Evolutionary conservation across 53 echinoderm and acorn worm species (phyloP), one percentile per base, ranked within the genome.

Genomic region (Henricia sp.): DNA sequence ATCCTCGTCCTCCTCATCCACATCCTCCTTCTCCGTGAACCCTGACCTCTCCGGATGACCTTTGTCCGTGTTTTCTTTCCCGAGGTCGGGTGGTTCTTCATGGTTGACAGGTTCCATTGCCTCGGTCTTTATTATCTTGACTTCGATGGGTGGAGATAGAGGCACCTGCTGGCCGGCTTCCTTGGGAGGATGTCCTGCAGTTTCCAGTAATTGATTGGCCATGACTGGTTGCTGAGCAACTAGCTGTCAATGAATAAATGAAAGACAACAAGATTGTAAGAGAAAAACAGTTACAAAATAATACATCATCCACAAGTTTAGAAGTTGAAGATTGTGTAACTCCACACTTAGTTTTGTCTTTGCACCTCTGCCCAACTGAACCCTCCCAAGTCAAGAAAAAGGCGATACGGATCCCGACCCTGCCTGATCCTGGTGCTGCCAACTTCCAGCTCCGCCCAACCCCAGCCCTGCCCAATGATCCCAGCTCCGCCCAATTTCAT

Each of bases 1-100:
- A 23, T 77, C 87, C 4, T 82, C 72, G 37, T 71, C 89, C 1
- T 88, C 83, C 17, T 68, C 84, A 27, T 84, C 83, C 17, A 41
- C 6, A n/a, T 88, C 84, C 23, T 88, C 89, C 59, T 58, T 76
- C 29, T 76, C 76, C 5, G 44, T 6, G 6, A 40, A 38, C 3
- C 11, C 37, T 38, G 56, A 57, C 37, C 57, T 57, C 42, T 76
- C 76, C 26, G 6, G 27, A 41, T 28, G 76, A 58, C 27, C 39
- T 59, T 26, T 42, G 42, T 19, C 58, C 58, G 1, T 20, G 28
- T 32, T 39, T 25, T 6, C 76, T 28, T 76, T 57, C 13, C 26
- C 76, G 17, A 40, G 9, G 19, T 76, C 76, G 2, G 34, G 32
- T 37, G 67, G 20, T 17, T 57, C 57, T 4, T 40, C 2, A 10